These are phyloP conservation scores for Drosophila suboccidentalis DNA, from an alignment of 2,888 invertebrate species.

Conservation along the genomic window DNA sequence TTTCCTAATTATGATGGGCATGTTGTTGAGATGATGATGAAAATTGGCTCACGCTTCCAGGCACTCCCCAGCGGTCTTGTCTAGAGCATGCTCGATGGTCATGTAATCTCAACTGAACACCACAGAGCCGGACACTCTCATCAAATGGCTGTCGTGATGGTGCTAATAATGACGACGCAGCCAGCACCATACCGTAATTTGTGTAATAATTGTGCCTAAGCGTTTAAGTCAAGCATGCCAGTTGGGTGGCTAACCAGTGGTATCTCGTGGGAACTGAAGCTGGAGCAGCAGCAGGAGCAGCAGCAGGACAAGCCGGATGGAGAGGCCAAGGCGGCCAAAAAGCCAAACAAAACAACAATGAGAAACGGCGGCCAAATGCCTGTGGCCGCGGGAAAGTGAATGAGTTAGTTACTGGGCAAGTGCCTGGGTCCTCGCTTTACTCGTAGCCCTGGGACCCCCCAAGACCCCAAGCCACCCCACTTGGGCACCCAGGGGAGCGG, in stretches of 20 bases:
- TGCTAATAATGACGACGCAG: conserved; percentile 62
- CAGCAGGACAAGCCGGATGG: conserved; percentile 7
- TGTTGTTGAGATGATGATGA: conserved; percentile 68
- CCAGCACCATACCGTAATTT: conserved; percentile 61
- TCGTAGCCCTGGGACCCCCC: conserved; percentile 6
- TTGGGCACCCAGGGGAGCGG: conserved; percentile 11
- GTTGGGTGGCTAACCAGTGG: conserved; percentile 63
- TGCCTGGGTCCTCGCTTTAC: conserved; percentile 29
- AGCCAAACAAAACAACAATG: conserved; percentile 60
- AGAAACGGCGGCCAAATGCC: conserved; percentile 44
- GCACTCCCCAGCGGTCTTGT: conserved; percentile 2
- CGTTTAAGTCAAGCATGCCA: conserved; percentile 78
- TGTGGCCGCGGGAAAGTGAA: conserved; percentile 45
- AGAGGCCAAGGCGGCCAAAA: conserved; percentile 36
- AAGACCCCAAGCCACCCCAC: background rate
- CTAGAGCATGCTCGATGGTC: conserved; percentile 34
- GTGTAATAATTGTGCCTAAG: conserved; percentile 81
- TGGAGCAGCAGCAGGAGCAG: conserved; percentile 7
- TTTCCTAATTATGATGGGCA: conserved; percentile 80
- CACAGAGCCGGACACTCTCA: conserved; percentile 63
- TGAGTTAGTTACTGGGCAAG: conserved; percentile 57
- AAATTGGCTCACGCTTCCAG: conserved; percentile 52
- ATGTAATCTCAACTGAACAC: conserved; percentile 57
- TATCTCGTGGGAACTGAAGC: conserved; percentile 64
- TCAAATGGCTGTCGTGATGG: conserved; percentile 68